Evolutionary conservation across 2,113 vertebrate genomes (phyloP), one percentile per base, ranked within the genome.

Genomic region (Numenius arquata): DNA sequence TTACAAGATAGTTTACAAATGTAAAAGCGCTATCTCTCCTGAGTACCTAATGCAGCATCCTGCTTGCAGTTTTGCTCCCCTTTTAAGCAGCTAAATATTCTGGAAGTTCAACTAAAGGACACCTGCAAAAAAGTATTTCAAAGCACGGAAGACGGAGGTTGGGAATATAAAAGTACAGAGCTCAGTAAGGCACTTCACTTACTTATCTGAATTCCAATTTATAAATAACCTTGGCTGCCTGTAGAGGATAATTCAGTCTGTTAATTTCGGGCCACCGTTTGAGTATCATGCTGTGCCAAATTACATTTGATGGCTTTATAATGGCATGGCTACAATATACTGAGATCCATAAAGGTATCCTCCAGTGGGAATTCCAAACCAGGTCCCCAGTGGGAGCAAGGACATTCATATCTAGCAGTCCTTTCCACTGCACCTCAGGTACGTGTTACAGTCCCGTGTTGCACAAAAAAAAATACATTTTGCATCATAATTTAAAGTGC

Each of bases 221-320:
- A 97, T 97, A 98, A 98, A 98, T 97, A 97, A 93, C 90, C 71
- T 80, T 73, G 59, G 87, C 85, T 68, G 73, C 90, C 91, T 96
- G 85, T 87, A 94, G 93, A 95, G 38, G 25, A 74, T 90, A 95
- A 96, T 86, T 85, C 83, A 65, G 77, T 81, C 78, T 84, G 92
- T 91, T 96, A 93, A 96, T 95, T 96, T 85, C 50, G 52, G 97
- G 90, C 82, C 97, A 97, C 97, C 93, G 41, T 96, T 94, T 88
- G 97, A 97, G 97, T 63, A 86, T 76, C 95, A 67, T 15, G 79
- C 94, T 94, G 97, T 92, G 94, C 92, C 94, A 97, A 97, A 96
- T 85, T 95, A 82, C 91, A 74, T 93, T 92, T 94, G 93, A 97
- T 93, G 59, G 40, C 62, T 93, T 91, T 85, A 68, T 95, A 97